A percentile compares a stretch with the other conserved stretches of the same genome.
Evolutionary conservation across 2,797 vertebrate species (phyloP).

Genomic region (Artibeus lituratus): DNA sequence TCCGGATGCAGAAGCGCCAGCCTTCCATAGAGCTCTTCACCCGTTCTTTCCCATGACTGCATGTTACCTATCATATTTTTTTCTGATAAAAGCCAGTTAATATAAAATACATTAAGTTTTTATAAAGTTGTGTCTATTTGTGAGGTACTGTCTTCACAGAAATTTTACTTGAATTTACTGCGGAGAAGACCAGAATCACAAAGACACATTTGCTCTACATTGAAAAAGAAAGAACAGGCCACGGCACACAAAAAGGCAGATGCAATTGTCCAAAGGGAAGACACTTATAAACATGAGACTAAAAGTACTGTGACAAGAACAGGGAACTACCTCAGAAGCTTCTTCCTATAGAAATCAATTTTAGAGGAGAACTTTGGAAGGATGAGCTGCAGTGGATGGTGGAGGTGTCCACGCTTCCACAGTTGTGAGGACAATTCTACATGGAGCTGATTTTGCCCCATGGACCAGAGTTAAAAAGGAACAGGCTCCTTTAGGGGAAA

Average conservation of each 20-base stretch:
- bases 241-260: not conserved
- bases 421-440: not conserved
- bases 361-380: not conserved
- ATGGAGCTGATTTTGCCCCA: not conserved
- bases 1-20: not conserved
- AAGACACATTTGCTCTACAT: not conserved
- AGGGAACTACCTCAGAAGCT: not conserved
- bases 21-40: not conserved
- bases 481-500: not conserved
- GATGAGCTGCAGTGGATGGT: rapidly evolving
- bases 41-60: not conserved
- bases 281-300: not conserved
- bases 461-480: not conserved
- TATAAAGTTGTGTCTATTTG: not conserved
- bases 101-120: not conserved
- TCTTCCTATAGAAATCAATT: not conserved
- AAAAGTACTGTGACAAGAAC: not conserved
- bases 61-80: not conserved
- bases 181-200: not conserved
- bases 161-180: not conserved
- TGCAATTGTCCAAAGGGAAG: not conserved
- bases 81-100: not conserved
- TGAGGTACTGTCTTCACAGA: not conserved
- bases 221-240: not conserved
- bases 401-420: not conserved